Evolutionary conservation across 2,888 invertebrate species (phyloP).

Genomic region (Noctua pronuba): DNA sequence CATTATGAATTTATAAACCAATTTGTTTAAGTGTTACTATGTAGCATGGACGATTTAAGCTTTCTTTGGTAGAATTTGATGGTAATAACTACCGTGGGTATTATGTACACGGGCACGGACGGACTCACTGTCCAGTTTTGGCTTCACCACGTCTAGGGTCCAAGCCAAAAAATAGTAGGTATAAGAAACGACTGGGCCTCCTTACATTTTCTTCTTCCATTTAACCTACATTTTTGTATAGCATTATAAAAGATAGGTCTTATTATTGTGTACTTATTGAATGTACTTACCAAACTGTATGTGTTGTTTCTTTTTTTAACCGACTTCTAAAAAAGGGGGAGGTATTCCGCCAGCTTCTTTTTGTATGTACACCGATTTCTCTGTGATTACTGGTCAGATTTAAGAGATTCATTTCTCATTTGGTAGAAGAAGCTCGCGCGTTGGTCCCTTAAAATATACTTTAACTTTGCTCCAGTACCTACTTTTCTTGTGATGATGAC

Average conservation of each 20-base stretch:
- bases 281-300: not conserved
- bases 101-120: not conserved
- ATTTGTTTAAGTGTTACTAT: constrained; percentile 2
- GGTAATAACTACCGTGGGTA: constrained; percentile 2
- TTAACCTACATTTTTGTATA: constrained; percentile 8
- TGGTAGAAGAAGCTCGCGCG: too few species aligned
- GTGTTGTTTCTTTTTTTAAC: constrained; percentile 1
- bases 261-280: not conserved
- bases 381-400: too few species aligned
- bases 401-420: too few species aligned
- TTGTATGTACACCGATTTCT: too few species aligned
- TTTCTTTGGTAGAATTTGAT: not conserved
- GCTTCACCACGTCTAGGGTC: not conserved
- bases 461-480: too few species aligned
- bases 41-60: not conserved
- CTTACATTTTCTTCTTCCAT: not conserved
- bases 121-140: not conserved
- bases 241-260: not conserved
- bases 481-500: too few species aligned
- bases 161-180: not conserved
- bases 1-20: not conserved
- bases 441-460: too few species aligned
- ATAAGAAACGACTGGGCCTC: not conserved
- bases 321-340: not conserved
- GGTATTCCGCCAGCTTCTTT: too few species aligned